Conservation (phyloP, 1,140 invertebrate genomes). For the Radopholus similis region DNA sequence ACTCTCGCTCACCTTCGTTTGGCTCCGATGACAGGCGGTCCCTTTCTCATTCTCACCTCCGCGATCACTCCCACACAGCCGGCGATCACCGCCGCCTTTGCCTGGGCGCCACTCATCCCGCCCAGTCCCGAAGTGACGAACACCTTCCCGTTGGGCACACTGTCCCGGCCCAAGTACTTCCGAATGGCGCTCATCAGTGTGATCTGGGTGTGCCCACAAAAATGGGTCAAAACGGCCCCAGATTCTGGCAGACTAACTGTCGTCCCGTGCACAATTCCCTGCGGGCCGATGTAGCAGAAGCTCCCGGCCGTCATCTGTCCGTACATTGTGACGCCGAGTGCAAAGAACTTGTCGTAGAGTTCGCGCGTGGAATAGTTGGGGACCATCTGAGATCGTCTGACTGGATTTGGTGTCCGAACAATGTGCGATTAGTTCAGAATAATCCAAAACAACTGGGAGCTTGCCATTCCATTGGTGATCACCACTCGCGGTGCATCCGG, state of each 20-base stretch:
- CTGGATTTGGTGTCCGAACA: not conserved
- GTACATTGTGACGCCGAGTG: conserved; percentile 67
- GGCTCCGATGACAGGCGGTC: conserved; percentile 61
- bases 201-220: conserved; percentile 62
- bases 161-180: conserved; percentile 65
- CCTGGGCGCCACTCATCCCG: conserved; percentile 71
- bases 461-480: conserved; percentile 72
- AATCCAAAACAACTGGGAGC: no score
- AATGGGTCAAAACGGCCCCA: not conserved
- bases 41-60: conserved; percentile 63
- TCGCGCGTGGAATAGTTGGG: conserved; percentile 69
- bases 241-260: conserved; percentile 63
- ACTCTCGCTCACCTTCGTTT: conserved; percentile 62
- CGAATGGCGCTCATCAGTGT: conserved; percentile 70
- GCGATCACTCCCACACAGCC: conserved; percentile 68
- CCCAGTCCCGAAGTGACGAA: conserved; percentile 68
- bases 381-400: conserved; percentile 63
- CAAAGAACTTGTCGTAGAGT: conserved; percentile 67
- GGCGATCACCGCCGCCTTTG: conserved; percentile 69
- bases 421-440: not conserved
- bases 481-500: conserved; percentile 66
- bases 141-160: conserved; percentile 66
- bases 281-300: conserved; percentile 72
- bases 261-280: conserved; percentile 72
- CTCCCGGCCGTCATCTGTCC: conserved; percentile 69